Conservation (phyloP, 2,797 vertebrate genomes). For the Enteromius treurensis region DNA sequence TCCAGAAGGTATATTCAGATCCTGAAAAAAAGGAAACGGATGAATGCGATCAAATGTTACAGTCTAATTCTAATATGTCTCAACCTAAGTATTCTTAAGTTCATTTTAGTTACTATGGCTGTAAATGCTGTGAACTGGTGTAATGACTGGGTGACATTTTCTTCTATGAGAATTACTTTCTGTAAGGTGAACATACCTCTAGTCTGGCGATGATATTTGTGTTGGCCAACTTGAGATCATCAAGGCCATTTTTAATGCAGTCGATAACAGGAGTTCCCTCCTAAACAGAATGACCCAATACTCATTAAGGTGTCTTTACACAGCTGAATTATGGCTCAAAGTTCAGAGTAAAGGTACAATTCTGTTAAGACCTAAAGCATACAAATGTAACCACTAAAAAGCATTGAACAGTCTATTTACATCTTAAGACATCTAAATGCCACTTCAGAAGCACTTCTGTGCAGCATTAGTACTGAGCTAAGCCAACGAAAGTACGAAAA, state of each 20-base stretch:
- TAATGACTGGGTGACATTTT: background rate
- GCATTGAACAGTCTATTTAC: background rate
- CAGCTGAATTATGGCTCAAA: background rate
- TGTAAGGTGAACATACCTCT: background rate
- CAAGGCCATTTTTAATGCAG: background rate
- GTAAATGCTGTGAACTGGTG: background rate
- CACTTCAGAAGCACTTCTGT: background rate
- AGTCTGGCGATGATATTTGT: background rate
- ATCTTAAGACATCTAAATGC: background rate
- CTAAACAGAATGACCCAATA: background rate
- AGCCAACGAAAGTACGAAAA: background rate
- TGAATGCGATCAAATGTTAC: background rate
- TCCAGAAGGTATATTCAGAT: no score
- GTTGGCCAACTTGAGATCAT: rapidly evolving
- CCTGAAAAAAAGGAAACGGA: background rate
- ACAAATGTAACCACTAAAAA: background rate
- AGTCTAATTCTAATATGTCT: background rate
- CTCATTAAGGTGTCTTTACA: background rate
- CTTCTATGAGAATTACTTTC: background rate
- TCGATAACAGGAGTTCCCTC: background rate
- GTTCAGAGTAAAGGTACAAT: background rate
- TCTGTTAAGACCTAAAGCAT: background rate
- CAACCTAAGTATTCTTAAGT: background rate
- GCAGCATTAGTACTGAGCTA: background rate
- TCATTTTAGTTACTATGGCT: background rate